phyloP scores from a whole-genome alignment of 2,888 invertebrate species.

The Cinara cedri region DNA sequence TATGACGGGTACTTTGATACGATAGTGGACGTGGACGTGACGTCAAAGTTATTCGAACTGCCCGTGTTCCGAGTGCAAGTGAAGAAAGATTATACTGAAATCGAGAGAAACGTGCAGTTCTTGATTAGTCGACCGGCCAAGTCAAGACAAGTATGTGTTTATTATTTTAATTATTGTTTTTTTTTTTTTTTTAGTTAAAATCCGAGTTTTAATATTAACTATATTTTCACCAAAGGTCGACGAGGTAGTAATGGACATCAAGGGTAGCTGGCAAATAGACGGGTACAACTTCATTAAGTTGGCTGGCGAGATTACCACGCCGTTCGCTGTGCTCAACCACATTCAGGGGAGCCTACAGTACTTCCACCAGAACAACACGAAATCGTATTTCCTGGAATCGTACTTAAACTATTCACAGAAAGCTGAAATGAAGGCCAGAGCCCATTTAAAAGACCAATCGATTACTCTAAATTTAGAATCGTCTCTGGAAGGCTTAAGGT shows the following conservation, averaged over 20 bases:
- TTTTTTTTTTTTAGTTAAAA: conserved; percentile 50
- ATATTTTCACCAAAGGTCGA: conserved; percentile 30
- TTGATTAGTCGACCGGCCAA: conserved; percentile 65
- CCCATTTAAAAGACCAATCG: conserved; percentile 58
- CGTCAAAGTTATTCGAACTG: conserved; percentile 70
- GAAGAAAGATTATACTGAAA: conserved; percentile 73
- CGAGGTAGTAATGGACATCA: conserved; percentile 62
- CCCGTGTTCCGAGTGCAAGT: conserved; percentile 72
- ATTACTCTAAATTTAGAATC: conserved; percentile 60
- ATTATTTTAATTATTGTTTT: neutral
- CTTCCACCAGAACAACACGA: conserved; percentile 60
- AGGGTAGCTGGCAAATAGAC: conserved; percentile 63
- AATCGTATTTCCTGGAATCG: conserved; percentile 59
- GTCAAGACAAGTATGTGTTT: conserved; percentile 63
- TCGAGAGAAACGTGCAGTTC: conserved; percentile 71
- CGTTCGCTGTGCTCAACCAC: conserved; percentile 62
- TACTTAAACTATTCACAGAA: conserved; percentile 59
- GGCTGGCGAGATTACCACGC: conserved; percentile 62
- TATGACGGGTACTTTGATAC: conserved; percentile 73
- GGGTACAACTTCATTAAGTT: conserved; percentile 61
- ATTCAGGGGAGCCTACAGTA: conserved; percentile 61
- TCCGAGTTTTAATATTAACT: conserved; percentile 20
- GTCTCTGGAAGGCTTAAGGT: conserved; percentile 59
- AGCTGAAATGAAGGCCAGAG: conserved; percentile 60
- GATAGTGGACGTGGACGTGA: conserved; percentile 69